Evolutionary conservation across 2,113 vertebrate genomes (phyloP), one percentile per base, ranked within the genome.

Genomic region (Pteronura brasiliensis): DNA sequence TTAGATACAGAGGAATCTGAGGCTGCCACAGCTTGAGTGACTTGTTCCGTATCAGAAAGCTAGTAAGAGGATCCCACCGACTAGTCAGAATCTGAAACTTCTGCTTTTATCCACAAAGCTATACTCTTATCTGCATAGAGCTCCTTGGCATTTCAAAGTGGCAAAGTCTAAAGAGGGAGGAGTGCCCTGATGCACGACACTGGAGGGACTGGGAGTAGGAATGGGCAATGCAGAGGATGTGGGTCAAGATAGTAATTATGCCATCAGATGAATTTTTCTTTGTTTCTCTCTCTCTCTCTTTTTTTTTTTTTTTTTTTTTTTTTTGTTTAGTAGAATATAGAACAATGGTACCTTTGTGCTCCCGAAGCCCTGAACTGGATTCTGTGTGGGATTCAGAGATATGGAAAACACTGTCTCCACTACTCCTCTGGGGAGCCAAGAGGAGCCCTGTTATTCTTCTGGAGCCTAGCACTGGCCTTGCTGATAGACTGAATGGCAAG

Each of bases 71-170:
- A 77, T 79, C 59, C 83, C 69, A 57, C n/a, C 42, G 47, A 63
- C 63, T 49, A 84, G 47, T 69, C 42, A 55, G 67, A 93, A 52
- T 81, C 52, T 17, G 65, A 65, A 93, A 31, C 21, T 55, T 77
- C 94, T 85, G n/a, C 47, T 83, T 92, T 95, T 87, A 92, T 72
- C 71, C 77, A 49, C 18, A 77, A 88, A 69, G n/a, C 69, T 55
- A 2, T 65, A 52, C 29, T 88, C 76, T 34, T 55, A 0, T 90
- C 42, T 79, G 36, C 27, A 14, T 36, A 34, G 79, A 92, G 59
- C 86, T 92, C 59, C 44, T 92, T 69, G 85, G 55, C 39, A 63
- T 89, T 93, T 96, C 27, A 42, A 88, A 82, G 21, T 20, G 83
- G 21, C 76, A 71, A 52, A 47, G 42, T 83, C 69, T 59, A 25